phyloP scores from a whole-genome alignment of 2,113 vertebrate species.

The Clarias gariepinus region DNA sequence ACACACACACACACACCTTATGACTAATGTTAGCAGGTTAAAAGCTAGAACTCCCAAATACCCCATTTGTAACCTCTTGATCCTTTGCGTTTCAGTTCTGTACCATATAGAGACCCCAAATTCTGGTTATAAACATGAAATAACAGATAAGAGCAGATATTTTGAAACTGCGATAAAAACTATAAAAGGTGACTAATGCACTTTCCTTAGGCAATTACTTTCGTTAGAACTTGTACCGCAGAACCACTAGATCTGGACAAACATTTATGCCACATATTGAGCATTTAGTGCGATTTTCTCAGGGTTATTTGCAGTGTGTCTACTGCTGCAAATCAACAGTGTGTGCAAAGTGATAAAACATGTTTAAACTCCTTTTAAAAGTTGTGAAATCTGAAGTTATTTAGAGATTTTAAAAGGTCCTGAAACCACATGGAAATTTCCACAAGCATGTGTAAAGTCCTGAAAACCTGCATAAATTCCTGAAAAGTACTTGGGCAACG shows the following conservation, averaged over 20 bases:
- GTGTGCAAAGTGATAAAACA: not conserved
- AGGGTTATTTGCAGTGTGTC: not conserved
- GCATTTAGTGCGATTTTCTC: not conserved
- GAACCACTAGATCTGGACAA: not conserved
- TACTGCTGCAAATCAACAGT: not conserved
- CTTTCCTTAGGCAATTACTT: not conserved
- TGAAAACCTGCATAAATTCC: not conserved
- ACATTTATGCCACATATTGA: not conserved
- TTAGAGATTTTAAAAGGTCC: not conserved
- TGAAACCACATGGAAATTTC: not conserved
- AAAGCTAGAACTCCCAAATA: too few relatives aligned
- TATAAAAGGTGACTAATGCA: not conserved
- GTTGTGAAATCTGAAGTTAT: not conserved
- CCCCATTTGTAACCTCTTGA: not conserved
- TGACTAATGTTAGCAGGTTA: not conserved
- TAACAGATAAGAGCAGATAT: not conserved
- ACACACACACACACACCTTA: too few relatives aligned
- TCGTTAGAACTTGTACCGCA: not conserved
- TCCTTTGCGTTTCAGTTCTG: not conserved
- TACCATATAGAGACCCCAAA: not conserved
- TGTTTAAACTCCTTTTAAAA: not conserved
- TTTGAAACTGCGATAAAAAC: not conserved
- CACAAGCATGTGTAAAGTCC: not conserved
- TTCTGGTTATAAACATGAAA: not conserved
- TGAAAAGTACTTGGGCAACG: not conserved